phyloP scores from a whole-genome alignment of 2,797 vertebrate genomes.

The Thripadectes ignobilis region DNA sequence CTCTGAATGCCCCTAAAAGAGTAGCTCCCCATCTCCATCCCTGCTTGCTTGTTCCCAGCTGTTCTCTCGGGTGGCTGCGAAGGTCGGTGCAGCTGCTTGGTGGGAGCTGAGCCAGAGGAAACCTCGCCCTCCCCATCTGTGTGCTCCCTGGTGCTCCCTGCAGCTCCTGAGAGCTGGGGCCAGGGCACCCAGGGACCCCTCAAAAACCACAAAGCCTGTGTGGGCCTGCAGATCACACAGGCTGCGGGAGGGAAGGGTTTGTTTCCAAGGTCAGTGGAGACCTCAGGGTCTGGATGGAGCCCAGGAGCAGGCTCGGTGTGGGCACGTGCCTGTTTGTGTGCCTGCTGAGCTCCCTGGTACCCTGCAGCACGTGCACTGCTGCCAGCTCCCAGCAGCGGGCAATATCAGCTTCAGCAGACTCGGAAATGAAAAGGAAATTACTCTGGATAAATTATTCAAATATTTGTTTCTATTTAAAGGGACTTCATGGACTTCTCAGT shows the following conservation, averaged over 20 bases:
- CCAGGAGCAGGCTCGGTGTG: background rate
- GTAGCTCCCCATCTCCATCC: fast-evolving
- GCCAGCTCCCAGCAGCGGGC: background rate
- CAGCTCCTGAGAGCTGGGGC: background rate
- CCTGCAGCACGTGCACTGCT: background rate
- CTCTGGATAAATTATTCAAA: constrained; percentile 66
- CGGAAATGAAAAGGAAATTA: constrained; percentile 1
- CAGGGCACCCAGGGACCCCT: background rate
- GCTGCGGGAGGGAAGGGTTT: background rate
- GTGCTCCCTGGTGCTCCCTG: background rate
- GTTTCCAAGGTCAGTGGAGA: background rate
- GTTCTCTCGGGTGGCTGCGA: background rate
- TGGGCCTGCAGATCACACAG: background rate
- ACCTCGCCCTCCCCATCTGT: fast-evolving
- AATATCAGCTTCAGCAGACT: background rate
- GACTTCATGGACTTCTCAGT: background rate
- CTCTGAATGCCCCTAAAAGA: background rate
- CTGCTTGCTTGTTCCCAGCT: background rate
- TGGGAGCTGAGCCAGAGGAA: background rate
- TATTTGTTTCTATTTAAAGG: constrained; percentile 66
- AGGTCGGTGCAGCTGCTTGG: background rate
- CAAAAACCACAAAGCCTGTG: background rate
- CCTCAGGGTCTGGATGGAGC: background rate
- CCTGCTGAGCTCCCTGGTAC: background rate
- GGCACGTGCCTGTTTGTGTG: fast-evolving